Conservation (phyloP, 2,113 vertebrate genomes). For the Dendrocopos noguchii region DNA sequence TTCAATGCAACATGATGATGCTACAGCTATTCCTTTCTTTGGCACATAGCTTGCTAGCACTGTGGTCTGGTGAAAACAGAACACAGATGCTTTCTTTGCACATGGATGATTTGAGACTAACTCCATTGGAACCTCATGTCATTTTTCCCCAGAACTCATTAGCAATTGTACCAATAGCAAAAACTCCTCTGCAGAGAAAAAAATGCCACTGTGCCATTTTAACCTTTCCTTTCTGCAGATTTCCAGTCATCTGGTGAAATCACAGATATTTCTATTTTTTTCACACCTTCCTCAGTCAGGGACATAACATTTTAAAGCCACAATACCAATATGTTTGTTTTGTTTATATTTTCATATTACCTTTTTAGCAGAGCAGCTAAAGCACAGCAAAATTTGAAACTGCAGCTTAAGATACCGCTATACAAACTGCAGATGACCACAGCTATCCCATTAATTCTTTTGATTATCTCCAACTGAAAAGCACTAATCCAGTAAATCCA, state of each 20-base stretch:
- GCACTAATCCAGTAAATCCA: neutral
- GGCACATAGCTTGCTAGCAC: neutral
- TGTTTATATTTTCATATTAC: neutral
- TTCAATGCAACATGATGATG: neutral
- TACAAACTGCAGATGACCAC: neutral
- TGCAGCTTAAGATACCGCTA: neutral
- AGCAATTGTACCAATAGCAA: conserved; percentile 27
- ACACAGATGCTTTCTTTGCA: conserved; percentile 68
- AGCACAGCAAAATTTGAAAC: neutral
- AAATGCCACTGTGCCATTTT: neutral
- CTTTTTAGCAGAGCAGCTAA: neutral
- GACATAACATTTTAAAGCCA: neutral
- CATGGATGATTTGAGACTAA: conserved; percentile 67
- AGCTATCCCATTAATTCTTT: neutral
- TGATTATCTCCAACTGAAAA: neutral
- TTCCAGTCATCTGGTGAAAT: neutral
- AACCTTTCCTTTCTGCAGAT: neutral
- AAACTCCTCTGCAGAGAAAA: neutral
- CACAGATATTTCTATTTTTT: neutral
- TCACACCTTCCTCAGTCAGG: neutral
- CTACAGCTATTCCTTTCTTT: conserved; percentile 6
- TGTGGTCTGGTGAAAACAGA: conserved; percentile 25
- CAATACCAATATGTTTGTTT: neutral
- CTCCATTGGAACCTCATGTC: conserved; percentile 43
- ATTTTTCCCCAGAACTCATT: conserved; percentile 43